Evolutionary conservation across 2,113 vertebrate genomes (phyloP).

Genomic region (Phylloscopus whistleri): DNA sequence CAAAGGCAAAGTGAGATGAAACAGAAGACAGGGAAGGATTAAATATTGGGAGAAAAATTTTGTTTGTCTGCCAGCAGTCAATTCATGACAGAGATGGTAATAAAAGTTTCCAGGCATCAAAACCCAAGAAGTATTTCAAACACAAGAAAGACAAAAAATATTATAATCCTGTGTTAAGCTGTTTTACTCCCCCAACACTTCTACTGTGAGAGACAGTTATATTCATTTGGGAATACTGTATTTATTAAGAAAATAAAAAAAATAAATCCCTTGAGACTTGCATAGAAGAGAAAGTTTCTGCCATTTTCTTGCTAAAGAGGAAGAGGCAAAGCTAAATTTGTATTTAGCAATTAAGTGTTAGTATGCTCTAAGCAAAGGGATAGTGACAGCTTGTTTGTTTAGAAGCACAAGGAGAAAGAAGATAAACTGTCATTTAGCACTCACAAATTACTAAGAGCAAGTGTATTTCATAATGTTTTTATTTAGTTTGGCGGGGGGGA

Average conservation of each 20-base stretch:
- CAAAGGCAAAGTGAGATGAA: neutral
- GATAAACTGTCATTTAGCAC: neutral
- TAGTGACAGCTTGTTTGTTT: neutral
- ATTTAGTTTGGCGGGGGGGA: neutral
- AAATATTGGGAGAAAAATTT: neutral
- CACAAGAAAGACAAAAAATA: conserved; percentile 8
- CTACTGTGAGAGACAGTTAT: neutral
- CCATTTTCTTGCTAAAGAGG: neutral
- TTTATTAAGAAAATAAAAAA: neutral
- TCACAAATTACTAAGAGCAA: neutral
- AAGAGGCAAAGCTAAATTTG: neutral
- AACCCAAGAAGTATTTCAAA: neutral
- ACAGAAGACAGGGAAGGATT: neutral
- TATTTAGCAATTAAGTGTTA: neutral
- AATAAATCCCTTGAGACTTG: neutral
- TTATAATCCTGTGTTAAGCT: neutral
- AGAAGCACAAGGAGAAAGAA: neutral
- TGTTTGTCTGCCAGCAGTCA: neutral
- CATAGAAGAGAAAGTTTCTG: neutral
- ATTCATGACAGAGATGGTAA: neutral
- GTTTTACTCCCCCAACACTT: neutral
- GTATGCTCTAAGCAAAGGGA: neutral
- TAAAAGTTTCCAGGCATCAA: conserved; percentile 15
- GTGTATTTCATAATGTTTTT: neutral
- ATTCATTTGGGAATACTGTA: neutral